Base-by-base conservation (phyloP, 2,113 vertebrate species). In the Thryonomys swinderianus region DNA sequence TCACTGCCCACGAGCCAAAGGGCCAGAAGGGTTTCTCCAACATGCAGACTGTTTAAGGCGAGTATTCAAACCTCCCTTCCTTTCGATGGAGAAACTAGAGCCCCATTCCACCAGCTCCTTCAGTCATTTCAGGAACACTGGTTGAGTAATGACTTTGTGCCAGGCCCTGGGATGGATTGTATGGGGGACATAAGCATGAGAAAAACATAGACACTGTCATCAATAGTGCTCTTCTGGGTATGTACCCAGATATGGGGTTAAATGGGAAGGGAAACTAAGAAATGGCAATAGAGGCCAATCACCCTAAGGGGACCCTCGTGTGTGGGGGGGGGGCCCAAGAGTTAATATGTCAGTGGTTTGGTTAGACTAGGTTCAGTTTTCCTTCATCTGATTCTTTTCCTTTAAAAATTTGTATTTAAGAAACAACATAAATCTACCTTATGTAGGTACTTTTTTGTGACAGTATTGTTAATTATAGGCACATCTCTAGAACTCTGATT, bases 1-100 rank as follows among this genome's bases (percentile, higher is more conserved):
- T 96, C 79, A 91, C 85, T 64, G 90, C 83, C 91, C 18, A 67
- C 30, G 51, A 32, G n/a, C 48, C 30, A 61, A 59, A 45, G 73
- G 69, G 64, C 42, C 14, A 4, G 89, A 69, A 92, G 66, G 82
- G 73, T 30, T 62, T 55, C 69, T 87, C 80, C 62, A 73, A 7
- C 67, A 81, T 30, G 37, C 20, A 88, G 37, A 53, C 2, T 20
- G 32, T 34, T 78, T 7, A 59, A 62, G 25, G 51, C 67, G 83
- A 51, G 32, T 62, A 42, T 21, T 93, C 4, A 27, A 67, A 40
- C 7, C 11, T 89, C 51, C 57, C n/a, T 53, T 78, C 62, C 71
- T 40, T 34, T 4, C 90, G 82, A 48, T 3, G 55, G 74, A 51
- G 18, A 88, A 57, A 78, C n/a, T 17, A 86, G 91, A 69, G 62